phyloP scores from a whole-genome alignment of 2,797 vertebrate species.

The Arctocebus calabarensis region DNA sequence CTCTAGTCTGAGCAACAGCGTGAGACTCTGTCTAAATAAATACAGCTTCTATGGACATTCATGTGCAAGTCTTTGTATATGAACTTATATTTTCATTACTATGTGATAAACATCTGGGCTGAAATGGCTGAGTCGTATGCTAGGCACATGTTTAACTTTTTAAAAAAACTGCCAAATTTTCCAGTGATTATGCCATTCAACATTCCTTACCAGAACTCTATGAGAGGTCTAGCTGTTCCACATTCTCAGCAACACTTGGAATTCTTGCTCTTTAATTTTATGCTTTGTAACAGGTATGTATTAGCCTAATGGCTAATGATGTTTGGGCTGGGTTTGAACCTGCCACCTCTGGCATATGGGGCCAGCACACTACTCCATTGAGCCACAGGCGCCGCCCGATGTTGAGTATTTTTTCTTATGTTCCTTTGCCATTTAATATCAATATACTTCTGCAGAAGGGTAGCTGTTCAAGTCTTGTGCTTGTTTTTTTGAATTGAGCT shows the following conservation, averaged over 20 bases:
- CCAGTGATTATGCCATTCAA: not conserved
- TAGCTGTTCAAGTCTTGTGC: not conserved
- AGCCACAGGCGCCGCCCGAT: no score
- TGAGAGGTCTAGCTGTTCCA: not conserved
- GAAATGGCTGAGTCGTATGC: not conserved
- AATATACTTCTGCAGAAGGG: not conserved
- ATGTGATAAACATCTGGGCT: not conserved
- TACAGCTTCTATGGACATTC: not conserved
- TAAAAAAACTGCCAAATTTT: not conserved
- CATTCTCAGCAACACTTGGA: not conserved
- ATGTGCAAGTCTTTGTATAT: not conserved
- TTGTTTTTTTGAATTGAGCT: not conserved
- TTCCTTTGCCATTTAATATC: not conserved
- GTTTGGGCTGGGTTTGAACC: not conserved
- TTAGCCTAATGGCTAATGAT: not conserved
- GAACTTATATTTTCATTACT: constrained; percentile 23
- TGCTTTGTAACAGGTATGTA: not conserved
- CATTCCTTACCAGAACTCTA: not conserved
- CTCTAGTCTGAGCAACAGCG: no score
- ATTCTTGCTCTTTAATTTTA: not conserved
- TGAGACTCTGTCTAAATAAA: not conserved
- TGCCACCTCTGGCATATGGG: no score
- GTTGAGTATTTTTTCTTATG: not conserved
- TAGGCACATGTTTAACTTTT: not conserved
- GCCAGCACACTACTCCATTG: no score